These are phyloP conservation scores for Leptopilina myrica DNA, from an alignment of 2,888 invertebrate species.

Conservation along the genomic window DNA sequence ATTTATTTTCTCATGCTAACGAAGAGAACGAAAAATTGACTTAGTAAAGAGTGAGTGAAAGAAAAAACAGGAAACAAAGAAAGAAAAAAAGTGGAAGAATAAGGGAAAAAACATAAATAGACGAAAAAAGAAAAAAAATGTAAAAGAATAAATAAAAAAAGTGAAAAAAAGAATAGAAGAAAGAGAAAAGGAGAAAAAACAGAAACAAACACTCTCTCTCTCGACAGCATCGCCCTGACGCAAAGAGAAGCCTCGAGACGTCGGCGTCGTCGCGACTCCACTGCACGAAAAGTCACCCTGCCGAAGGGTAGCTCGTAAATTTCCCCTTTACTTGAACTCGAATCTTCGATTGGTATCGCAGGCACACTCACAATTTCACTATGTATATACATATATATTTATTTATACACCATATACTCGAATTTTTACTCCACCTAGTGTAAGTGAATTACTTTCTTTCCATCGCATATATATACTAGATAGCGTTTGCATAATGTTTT, in stretches of 20 bases:
- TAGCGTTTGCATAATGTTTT: slow-evolving; percentile 33
- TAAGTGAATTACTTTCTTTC: slow-evolving; percentile 37
- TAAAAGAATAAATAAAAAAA: slow-evolving; percentile 38
- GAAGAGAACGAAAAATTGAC: slow-evolving; percentile 1
- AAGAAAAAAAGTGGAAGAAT: no score
- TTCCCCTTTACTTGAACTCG: slow-evolving; percentile 51
- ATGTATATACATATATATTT: neutral
- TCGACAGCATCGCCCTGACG: slow-evolving; percentile 43
- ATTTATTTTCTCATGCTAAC: slow-evolving; percentile 40
- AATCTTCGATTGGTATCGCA: slow-evolving; percentile 49
- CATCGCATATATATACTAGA: neutral
- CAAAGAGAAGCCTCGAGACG: slow-evolving; percentile 46
- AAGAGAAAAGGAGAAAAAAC: slow-evolving; percentile 42
- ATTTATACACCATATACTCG: neutral
- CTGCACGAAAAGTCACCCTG: slow-evolving; percentile 46
- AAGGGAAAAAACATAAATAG: no score
- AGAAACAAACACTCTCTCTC: slow-evolving; percentile 45
- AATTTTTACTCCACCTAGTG: slow-evolving; percentile 33
- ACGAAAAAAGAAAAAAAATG: slow-evolving; percentile 41
- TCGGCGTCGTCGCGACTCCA: slow-evolving; percentile 45
- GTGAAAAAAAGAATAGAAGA: neutral
- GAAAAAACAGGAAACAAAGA: neutral
- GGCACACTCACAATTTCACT: slow-evolving; percentile 25
- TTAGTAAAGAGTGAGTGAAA: slow-evolving; percentile 1
- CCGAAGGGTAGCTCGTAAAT: slow-evolving; percentile 54